phyloP scores from a whole-genome alignment of 2,888 invertebrate species.

The Rhyacophila evoluta region DNA sequence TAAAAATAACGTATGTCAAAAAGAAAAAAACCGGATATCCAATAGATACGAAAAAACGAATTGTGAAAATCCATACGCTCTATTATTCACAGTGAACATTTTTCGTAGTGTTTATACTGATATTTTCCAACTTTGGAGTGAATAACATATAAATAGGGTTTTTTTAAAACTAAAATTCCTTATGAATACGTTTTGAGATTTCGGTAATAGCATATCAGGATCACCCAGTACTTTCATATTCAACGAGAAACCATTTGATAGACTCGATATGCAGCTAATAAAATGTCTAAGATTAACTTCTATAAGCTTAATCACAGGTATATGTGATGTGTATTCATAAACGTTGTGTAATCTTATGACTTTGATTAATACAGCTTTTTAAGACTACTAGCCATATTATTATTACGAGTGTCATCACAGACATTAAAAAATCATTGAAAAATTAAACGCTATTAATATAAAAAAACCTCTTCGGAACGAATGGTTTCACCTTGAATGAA shows the following conservation, averaged over 20 bases:
- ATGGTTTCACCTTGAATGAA: constrained; percentile 14
- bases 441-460: constrained; percentile 21
- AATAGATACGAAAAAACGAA: too few relatives aligned
- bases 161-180: too few relatives aligned
- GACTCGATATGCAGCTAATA: constrained; percentile 24
- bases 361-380: constrained; percentile 35
- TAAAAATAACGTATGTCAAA: too few relatives aligned
- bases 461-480: constrained; percentile 7
- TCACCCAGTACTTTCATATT: not conserved
- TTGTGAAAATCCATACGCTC: too few relatives aligned
- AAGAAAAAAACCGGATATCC: too few relatives aligned
- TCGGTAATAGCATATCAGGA: too few relatives aligned
- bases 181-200: too few relatives aligned
- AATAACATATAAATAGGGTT: too few relatives aligned
- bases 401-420: constrained; percentile 29
- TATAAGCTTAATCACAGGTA: constrained; percentile 7
- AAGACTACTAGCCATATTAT: constrained; percentile 30
- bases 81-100: too few relatives aligned
- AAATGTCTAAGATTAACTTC: constrained; percentile 19
- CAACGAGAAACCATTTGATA: constrained; percentile 1
- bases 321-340: constrained; percentile 26
- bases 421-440: constrained; percentile 16
- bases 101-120: too few relatives aligned
- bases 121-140: too few relatives aligned
- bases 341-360: constrained; percentile 32